Percentiles rank a stretch among this genome's conserved stretches.
Evolutionary conservation across 2,888 invertebrate species (phyloP).

Genomic region (Thysanoteuthis rhombus): DNA sequence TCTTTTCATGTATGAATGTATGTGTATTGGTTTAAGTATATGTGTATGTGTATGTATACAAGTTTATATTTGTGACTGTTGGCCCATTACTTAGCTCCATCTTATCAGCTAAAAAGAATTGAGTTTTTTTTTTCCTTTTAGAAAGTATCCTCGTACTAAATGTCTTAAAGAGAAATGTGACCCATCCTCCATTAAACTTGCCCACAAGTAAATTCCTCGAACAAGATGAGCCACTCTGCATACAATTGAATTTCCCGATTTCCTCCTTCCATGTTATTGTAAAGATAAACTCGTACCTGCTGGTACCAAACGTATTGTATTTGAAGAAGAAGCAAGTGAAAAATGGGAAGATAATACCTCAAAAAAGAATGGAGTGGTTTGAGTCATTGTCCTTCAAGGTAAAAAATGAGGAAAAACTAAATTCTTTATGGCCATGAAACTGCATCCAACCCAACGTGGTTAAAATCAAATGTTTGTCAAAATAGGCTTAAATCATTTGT

Average conservation of each 20-base stretch:
- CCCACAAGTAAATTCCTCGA: neutral
- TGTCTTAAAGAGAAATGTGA: neutral
- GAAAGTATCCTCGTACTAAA: neutral
- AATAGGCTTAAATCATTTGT: too few relatives aligned
- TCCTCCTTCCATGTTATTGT: neutral
- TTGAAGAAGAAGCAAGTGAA: neutral
- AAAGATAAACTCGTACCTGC: neutral
- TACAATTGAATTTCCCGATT: neutral
- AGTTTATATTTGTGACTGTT: too few relatives aligned
- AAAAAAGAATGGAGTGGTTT: neutral
- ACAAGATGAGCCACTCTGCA: neutral
- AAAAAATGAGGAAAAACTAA: too few relatives aligned
- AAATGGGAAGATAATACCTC: neutral
- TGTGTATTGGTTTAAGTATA: too few relatives aligned
- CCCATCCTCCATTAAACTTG: neutral
- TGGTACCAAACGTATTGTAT: neutral
- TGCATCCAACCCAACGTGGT: too few relatives aligned
- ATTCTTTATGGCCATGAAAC: too few relatives aligned
- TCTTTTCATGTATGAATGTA: too few relatives aligned
- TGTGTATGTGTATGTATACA: too few relatives aligned
- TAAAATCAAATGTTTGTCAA: too few relatives aligned
- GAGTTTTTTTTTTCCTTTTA: neutral
- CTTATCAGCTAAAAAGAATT: too few relatives aligned
- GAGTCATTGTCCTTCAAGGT: neutral
- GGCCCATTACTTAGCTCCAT: too few relatives aligned